Conservation (phyloP, 2,113 vertebrate genomes). For the Perca flavescens region DNA sequence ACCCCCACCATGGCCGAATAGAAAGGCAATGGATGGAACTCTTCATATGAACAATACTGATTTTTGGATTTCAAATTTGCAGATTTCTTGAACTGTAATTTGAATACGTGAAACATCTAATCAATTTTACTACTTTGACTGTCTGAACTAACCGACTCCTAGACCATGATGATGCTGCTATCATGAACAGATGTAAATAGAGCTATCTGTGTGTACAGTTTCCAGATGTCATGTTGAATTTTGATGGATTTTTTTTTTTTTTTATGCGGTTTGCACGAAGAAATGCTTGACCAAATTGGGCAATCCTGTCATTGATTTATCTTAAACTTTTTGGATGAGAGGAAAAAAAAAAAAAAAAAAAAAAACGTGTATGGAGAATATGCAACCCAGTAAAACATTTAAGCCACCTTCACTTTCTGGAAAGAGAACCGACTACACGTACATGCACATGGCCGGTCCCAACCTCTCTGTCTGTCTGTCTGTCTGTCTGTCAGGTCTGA, state of each 20-base stretch:
- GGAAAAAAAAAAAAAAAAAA: no score
- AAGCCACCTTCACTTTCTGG: not conserved
- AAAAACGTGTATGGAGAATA: no score
- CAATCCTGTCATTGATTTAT: no score
- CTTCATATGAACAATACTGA: not conserved
- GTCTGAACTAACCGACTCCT: not conserved
- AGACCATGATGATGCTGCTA: not conserved
- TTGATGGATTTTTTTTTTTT: not conserved
- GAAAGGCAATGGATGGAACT: not conserved
- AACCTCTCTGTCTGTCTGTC: not conserved
- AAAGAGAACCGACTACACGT: not conserved
- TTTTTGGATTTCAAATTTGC: not conserved
- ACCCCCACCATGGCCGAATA: not conserved
- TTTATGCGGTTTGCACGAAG: not conserved
- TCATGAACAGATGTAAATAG: not conserved
- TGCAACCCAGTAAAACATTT: not conserved
- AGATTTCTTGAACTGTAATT: not conserved
- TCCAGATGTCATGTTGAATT: not conserved
- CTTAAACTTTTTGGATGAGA: no score
- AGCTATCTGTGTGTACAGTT: not conserved
- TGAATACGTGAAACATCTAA: no score
- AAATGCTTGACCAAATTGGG: not conserved
- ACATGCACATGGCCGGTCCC: not conserved
- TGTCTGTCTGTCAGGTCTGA: constrained; percentile 85
- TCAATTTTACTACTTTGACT: not conserved